Conservation (phyloP, 2,888 invertebrate species). For the Pollenia griseotomentosa region DNA sequence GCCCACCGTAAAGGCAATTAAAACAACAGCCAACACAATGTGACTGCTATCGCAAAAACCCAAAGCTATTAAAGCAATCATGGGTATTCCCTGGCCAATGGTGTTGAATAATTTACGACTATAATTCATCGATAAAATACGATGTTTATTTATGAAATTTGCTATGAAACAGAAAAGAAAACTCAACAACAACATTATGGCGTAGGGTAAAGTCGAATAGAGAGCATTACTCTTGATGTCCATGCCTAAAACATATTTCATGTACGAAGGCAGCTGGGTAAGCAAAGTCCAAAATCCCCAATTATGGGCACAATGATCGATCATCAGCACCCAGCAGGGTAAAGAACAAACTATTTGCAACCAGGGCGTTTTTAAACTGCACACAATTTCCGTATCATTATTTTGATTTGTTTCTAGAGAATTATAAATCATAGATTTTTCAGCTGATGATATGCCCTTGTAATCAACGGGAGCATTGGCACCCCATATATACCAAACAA, state of each 20-base stretch:
- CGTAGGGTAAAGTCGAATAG: slow-evolving; percentile 89
- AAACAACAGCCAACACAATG: slow-evolving; percentile 86
- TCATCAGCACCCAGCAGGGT: slow-evolving; percentile 90
- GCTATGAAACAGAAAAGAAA: slow-evolving; percentile 89
- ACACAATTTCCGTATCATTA: slow-evolving; percentile 74
- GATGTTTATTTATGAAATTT: slow-evolving; percentile 84
- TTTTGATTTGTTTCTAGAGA: slow-evolving; percentile 85
- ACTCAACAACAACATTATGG: slow-evolving; percentile 89
- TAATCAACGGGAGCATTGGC: slow-evolving; percentile 87
- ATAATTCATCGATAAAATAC: slow-evolving; percentile 78
- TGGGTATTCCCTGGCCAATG: slow-evolving; percentile 88
- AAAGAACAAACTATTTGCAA: slow-evolving; percentile 88
- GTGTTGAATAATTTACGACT: slow-evolving; percentile 86
- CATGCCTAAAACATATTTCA: slow-evolving; percentile 89
- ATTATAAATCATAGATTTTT: slow-evolving; percentile 88
- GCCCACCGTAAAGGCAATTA: slow-evolving; percentile 90
- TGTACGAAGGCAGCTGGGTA: slow-evolving; percentile 92
- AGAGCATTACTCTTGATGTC: slow-evolving; percentile 90
- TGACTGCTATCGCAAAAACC: slow-evolving; percentile 84
- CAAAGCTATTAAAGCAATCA: slow-evolving; percentile 87
- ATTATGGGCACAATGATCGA: slow-evolving; percentile 89
- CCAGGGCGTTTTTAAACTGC: slow-evolving; percentile 88
- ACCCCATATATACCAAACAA: slow-evolving; percentile 87
- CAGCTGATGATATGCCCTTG: slow-evolving; percentile 86
- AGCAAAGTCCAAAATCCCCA: slow-evolving; percentile 94